These are phyloP conservation scores for Pipistrellus pygmaeus DNA, from an alignment of 2,797 vertebrate genomes.

Conservation along the genomic window DNA sequence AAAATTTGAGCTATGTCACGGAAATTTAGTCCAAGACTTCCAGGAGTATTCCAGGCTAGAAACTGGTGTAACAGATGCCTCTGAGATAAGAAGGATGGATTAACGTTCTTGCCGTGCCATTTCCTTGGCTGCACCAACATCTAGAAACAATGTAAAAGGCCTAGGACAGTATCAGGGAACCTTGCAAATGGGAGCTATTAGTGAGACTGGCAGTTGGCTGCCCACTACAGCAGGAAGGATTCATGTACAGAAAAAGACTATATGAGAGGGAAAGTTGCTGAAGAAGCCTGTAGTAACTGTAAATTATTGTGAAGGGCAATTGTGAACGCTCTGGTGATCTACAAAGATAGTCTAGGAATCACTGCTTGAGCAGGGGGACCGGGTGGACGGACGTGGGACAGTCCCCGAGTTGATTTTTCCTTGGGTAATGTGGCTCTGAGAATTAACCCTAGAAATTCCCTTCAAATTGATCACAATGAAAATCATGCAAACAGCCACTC, in stretches of 20 bases:
- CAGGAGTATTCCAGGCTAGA: not conserved
- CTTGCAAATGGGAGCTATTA: not conserved
- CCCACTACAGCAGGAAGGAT: not conserved
- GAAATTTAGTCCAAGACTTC: not conserved
- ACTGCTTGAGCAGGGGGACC: not conserved
- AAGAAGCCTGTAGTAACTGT: not conserved
- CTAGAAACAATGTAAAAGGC: not conserved
- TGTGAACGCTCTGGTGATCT: not conserved
- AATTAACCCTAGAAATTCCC: not conserved
- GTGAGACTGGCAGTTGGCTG: not conserved
- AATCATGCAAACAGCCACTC: not conserved
- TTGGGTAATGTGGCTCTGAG: not conserved
- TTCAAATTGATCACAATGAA: not conserved
- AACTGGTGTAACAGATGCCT: not conserved
- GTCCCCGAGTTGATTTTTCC: not conserved
- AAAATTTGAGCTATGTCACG: not conserved
- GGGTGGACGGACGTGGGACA: not conserved
- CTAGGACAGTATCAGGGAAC: too few species aligned
- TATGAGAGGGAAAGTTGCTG: not conserved
- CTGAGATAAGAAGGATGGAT: not conserved
- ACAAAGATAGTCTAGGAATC: not conserved
- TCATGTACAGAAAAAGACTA: not conserved
- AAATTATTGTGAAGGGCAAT: not conserved
- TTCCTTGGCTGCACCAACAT: not conserved
- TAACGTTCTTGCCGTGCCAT: not conserved